Conservation (phyloP, 2,797 vertebrate species). For the Menidia menidia region DNA sequence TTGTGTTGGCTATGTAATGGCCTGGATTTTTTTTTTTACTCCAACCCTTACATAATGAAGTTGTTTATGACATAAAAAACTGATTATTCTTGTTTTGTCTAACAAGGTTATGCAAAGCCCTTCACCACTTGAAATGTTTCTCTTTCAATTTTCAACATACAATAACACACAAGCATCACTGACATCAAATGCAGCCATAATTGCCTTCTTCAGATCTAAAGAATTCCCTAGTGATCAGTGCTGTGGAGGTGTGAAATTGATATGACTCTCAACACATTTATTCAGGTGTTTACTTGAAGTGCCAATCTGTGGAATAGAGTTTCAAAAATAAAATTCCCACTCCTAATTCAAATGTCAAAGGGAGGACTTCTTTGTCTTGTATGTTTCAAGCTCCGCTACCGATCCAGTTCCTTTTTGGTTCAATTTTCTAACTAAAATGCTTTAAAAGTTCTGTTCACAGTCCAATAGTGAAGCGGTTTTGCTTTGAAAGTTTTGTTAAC, state of each 20-base stretch:
- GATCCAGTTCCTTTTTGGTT: not conserved
- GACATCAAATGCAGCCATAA: not conserved
- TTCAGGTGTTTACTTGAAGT: not conserved
- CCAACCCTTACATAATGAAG: too few species aligned
- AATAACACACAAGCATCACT: not conserved
- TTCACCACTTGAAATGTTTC: not conserved
- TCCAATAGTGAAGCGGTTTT: too few species aligned
- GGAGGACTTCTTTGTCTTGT: not conserved
- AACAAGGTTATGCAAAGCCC: too few species aligned
- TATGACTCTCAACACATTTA: too few species aligned
- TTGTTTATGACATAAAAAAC: too few species aligned
- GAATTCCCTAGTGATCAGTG: too few species aligned
- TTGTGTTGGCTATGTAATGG: not conserved
- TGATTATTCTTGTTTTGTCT: too few species aligned
- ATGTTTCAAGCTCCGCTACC: not conserved
- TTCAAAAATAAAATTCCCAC: not conserved
- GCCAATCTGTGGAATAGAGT: not conserved
- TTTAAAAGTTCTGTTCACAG: too few species aligned
- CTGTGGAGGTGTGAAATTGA: too few species aligned
- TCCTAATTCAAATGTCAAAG: not conserved
- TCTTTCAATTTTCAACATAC: not conserved
- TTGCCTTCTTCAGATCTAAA: too few species aligned
- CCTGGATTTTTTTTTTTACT: not conserved
- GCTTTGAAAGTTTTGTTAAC: too few species aligned
- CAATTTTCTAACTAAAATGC: too few species aligned